phyloP scores from a whole-genome alignment of 2,797 vertebrate genomes.

The Scarus forsteni region DNA sequence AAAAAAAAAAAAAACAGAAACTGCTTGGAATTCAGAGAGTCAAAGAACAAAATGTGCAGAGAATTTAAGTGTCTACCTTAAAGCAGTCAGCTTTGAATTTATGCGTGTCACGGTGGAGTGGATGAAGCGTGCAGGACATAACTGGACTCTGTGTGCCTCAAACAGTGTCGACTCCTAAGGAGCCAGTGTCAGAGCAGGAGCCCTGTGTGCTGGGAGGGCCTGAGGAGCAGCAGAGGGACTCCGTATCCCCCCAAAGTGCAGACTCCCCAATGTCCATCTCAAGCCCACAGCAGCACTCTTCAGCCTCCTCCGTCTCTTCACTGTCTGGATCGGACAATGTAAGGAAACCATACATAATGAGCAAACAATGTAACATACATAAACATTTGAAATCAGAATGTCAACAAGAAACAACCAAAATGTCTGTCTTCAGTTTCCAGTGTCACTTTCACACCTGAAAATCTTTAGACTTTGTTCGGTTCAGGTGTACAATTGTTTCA shows the following conservation, averaged over 20 bases:
- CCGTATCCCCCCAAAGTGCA: conserved; percentile 86
- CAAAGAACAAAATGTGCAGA: too few relatives aligned
- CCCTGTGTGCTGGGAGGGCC: conserved; percentile 62
- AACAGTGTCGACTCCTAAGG: conserved; percentile 65
- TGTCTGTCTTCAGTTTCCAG: too few relatives aligned
- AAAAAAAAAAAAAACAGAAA: too few relatives aligned
- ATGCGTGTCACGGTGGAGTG: background rate
- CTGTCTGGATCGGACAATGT: conserved; percentile 96
- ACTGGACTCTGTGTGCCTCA: background rate
- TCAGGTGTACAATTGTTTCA: too few relatives aligned
- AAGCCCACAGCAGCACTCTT: conserved; percentile 92
- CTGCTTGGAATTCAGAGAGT: too few relatives aligned
- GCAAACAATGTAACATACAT: too few relatives aligned
- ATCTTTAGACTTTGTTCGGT: too few relatives aligned
- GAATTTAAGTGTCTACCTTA: background rate
- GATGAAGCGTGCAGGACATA: background rate
- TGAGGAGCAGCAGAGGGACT: conserved; percentile 88
- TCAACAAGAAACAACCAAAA: too few relatives aligned
- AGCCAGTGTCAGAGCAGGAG: conserved; percentile 46
- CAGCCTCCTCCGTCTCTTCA: conserved; percentile 93
- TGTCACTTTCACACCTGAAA: too few relatives aligned
- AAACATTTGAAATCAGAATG: too few relatives aligned
- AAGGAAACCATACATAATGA: conserved; percentile 61
- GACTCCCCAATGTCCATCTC: conserved; percentile 91
- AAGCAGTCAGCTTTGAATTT: background rate